Evolutionary conservation across 64 coral and sea anemone species (phyloP).

Genomic region (Montipora foliosa): DNA sequence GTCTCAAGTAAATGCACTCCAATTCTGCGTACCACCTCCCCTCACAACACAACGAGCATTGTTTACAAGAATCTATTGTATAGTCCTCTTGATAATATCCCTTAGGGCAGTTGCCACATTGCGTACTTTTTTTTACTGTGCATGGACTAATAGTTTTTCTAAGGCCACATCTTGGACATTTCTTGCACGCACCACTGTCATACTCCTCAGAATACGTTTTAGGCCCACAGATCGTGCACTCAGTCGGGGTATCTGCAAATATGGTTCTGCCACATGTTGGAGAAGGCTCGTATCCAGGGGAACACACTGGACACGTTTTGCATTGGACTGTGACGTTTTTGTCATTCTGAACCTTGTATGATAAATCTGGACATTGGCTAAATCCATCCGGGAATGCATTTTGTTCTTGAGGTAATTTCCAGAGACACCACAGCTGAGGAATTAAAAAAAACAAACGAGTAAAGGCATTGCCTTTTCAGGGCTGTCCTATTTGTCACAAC

Average conservation of each 20-base stretch:
- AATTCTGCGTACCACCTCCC: background rate
- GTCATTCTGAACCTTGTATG: background rate
- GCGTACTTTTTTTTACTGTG: background rate
- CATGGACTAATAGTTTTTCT: background rate
- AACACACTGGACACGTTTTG: background rate
- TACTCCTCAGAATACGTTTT: background rate
- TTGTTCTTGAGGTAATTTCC: background rate
- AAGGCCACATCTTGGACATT: background rate
- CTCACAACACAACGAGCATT: background rate
- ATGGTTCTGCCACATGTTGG: constrained; percentile 1
- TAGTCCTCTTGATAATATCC: background rate
- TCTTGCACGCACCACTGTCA: background rate
- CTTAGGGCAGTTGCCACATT: background rate
- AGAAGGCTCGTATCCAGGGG: background rate
- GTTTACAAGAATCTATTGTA: background rate
- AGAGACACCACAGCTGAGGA: background rate
- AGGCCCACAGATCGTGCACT: background rate
- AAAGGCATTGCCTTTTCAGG: background rate
- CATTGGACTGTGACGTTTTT: background rate
- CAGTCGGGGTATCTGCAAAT: background rate
- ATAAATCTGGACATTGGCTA: background rate
- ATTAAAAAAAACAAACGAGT: background rate
- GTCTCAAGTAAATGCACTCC: constrained; percentile 2
- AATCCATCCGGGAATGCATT: background rate
- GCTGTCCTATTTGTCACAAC: too few relatives aligned